phyloP scores from a whole-genome alignment of 2,888 invertebrate species.

The Hyposoter didymator region DNA sequence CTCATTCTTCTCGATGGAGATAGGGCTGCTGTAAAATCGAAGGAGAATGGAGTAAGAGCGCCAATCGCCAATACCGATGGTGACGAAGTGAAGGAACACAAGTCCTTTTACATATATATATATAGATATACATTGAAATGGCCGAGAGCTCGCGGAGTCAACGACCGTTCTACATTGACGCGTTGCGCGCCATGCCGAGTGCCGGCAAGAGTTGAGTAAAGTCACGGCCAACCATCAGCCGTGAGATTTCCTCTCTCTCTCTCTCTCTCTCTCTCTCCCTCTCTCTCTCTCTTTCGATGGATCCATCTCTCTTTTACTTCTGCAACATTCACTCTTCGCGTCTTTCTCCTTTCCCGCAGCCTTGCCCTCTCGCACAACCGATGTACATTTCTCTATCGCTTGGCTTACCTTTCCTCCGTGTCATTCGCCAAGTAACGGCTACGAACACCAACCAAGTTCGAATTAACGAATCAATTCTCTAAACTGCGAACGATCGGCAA shows the following conservation, averaged over 20 bases:
- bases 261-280: conserved; percentile 75
- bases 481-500: conserved; percentile 37
- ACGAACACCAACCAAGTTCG: conserved; percentile 51
- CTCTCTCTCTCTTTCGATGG: conserved; percentile 45
- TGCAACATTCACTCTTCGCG: conserved; percentile 66
- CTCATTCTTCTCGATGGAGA: not conserved
- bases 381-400: conserved; percentile 32
- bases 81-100: conserved; percentile 34
- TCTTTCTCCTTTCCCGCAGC: conserved; percentile 63
- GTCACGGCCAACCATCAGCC: conserved; percentile 84
- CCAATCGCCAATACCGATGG: conserved; percentile 32
- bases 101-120: conserved; percentile 1
- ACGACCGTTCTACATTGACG: conserved; percentile 85
- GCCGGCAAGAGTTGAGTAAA: conserved; percentile 82
- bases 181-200: conserved; percentile 80
- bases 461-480: conserved; percentile 38
- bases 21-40: conserved; percentile 21
- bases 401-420: conserved; percentile 48
- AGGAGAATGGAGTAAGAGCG: conserved; percentile 32
- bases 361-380: conserved; percentile 62
- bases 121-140: conserved; percentile 31
- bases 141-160: conserved; percentile 77
- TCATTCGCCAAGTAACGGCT: conserved; percentile 65
- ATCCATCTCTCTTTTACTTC: conserved; percentile 42
- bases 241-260: conserved; percentile 81